Evolutionary conservation across 2,113 vertebrate species (phyloP).

Genomic region (Rostratula benghalensis): DNA sequence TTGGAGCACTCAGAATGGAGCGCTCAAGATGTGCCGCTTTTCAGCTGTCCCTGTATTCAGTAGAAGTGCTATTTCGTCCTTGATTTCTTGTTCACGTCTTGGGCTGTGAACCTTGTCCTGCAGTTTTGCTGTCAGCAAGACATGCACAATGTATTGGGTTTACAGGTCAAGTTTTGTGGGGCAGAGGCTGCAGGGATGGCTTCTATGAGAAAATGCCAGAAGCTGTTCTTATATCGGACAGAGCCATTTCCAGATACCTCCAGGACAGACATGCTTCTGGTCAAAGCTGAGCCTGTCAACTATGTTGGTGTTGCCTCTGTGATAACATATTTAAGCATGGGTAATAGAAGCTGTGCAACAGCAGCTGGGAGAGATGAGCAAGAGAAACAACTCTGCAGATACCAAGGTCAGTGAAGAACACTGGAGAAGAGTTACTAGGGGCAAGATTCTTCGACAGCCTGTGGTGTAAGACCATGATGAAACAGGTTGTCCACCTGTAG

Average conservation of each 20-base stretch:
- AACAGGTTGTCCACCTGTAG: background rate
- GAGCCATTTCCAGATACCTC: background rate
- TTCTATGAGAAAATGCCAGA: background rate
- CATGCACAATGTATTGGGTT: background rate
- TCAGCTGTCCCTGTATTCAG: background rate
- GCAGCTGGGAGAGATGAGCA: background rate
- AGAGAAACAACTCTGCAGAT: background rate
- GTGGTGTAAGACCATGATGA: background rate
- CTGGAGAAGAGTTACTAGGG: too few relatives aligned
- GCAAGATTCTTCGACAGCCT: background rate
- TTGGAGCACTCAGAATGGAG: background rate
- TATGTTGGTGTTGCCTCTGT: background rate
- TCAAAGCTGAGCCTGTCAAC: background rate
- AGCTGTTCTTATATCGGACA: background rate
- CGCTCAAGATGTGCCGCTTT: background rate
- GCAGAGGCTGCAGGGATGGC: background rate
- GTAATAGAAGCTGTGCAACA: background rate
- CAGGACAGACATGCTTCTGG: rapidly evolving
- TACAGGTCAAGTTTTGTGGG: background rate
- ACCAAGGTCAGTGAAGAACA: background rate
- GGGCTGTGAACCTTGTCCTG: background rate
- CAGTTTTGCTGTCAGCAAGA: background rate
- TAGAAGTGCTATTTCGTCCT: background rate
- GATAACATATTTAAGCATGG: background rate
- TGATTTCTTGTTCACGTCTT: background rate